Evolutionary conservation across 2,888 invertebrate genomes (phyloP).

Genomic region (Malthinus flaveolus): DNA sequence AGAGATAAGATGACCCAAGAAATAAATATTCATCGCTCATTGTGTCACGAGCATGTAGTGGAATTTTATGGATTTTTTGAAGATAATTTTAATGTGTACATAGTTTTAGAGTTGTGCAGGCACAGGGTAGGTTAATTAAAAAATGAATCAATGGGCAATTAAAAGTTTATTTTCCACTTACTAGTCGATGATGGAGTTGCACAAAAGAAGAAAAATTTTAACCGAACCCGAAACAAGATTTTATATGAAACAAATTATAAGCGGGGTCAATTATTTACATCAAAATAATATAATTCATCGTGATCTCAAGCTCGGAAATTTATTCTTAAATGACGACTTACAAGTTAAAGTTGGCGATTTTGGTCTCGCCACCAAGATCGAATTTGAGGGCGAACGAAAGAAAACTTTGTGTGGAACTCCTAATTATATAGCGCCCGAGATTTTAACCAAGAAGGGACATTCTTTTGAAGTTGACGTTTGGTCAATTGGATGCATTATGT

Average conservation of each 20-base stretch:
- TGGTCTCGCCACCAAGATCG: constrained; percentile 92
- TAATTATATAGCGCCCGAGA: constrained; percentile 99
- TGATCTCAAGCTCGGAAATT: constrained; percentile 96
- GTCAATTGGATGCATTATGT: constrained; percentile 99
- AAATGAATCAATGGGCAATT: too few relatives aligned
- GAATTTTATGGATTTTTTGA: constrained; percentile 95
- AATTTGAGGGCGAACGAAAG: constrained; percentile 83
- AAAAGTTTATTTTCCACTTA: too few relatives aligned
- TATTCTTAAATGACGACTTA: constrained; percentile 93
- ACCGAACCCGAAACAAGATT: constrained; percentile 98
- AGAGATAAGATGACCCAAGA: constrained; percentile 98
- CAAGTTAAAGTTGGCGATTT: constrained; percentile 98
- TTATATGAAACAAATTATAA: constrained; percentile 91
- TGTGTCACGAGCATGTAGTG: constrained; percentile 90
- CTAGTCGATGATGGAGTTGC: constrained; percentile 97
- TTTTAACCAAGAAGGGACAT: constrained; percentile 94
- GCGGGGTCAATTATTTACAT: constrained; percentile 92
- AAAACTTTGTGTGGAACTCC: constrained; percentile 99
- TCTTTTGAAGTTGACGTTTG: constrained; percentile 99
- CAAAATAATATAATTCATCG: constrained; percentile 92
- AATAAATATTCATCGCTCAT: constrained; percentile 89
- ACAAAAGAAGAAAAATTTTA: constrained; percentile 91
- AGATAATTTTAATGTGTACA: constrained; percentile 90
- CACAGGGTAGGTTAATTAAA: constrained; percentile 71
- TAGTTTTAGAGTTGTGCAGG: constrained; percentile 92